These are phyloP conservation scores for Synergus gifuensis DNA, from an alignment of 2,888 invertebrate species.

Conservation along the genomic window DNA sequence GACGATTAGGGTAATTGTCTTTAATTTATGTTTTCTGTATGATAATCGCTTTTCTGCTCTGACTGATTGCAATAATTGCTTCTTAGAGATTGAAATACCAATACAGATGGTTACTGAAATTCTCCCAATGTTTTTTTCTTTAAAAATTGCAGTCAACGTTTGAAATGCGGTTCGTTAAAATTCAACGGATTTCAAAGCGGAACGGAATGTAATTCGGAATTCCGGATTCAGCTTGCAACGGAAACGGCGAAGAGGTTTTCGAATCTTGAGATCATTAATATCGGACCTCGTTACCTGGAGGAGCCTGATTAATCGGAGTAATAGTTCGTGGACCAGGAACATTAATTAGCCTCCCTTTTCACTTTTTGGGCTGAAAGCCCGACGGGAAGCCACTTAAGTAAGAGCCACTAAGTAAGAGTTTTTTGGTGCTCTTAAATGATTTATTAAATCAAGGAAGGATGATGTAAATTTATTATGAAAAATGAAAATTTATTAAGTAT, in stretches of 20 bases:
- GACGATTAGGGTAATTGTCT: too few species aligned
- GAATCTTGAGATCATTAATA: slow-evolving; percentile 2
- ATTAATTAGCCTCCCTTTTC: background rate
- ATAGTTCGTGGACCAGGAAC: background rate
- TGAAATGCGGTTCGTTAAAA: slow-evolving; percentile 4
- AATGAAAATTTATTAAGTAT: background rate
- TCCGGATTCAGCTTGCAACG: background rate
- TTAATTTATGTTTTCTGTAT: too few species aligned
- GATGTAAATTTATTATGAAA: background rate
- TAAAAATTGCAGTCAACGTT: background rate
- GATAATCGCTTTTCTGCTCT: too few species aligned
- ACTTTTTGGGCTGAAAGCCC: background rate
- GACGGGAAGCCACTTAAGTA: slow-evolving; percentile 1
- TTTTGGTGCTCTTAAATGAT: too few species aligned
- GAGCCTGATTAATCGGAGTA: slow-evolving; percentile 3
- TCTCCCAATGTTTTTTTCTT: background rate
- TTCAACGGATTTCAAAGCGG: slow-evolving; percentile 1
- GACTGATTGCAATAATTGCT: background rate
- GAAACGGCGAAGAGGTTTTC: background rate
- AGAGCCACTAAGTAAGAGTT: background rate
- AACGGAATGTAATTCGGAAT: slow-evolving; percentile 1
- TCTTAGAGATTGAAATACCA: background rate
- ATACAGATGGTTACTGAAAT: background rate
- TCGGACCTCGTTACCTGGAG: background rate
- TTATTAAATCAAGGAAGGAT: too few species aligned